Evolutionary conservation across 2,888 invertebrate species (phyloP), one percentile per base, ranked within the genome.

Genomic region (Antitype chi): DNA sequence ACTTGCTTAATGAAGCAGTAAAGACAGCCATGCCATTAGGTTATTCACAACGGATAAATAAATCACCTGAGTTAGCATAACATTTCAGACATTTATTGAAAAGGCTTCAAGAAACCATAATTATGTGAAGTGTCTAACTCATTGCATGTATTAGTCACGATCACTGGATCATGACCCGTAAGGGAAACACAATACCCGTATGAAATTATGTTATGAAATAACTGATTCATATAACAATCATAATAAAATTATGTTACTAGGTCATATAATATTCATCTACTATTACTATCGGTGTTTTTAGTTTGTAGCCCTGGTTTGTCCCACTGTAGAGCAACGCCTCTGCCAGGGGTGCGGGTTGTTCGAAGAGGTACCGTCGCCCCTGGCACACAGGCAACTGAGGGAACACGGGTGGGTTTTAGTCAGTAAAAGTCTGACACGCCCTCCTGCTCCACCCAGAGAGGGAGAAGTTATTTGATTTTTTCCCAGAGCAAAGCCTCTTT

Each of bases 131-230:
- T 62, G 2, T 32, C 6, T 13, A 28, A 43, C 3, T 52, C 52
- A 60, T 53, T 57, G 15, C 20, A 32, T 55, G 2, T 32, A 60
- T 76, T 67, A 66, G 60, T 62, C 60, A 68, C 60, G 23, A 32
- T 53, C 20, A 67, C 17, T 47, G 28, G 28, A n/a, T 59, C 59
- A 76, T 70, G 49, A 38, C 32, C 76, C 53, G 52, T 23, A 53
- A 60, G 32, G 47, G 67, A 53, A 76, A 76, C 28, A 67, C 43
- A 67, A 76, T 76, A 67, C 47, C n/a, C 2, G 0, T 47, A 76
- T 60, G 43, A 23, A 17, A 32, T 23, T 32, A n/a, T 53, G 32
- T 43, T 32, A 17, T 25, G 43, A 60, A 66, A 52, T 5, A 6
- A 25, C 23, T 67, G 76, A 68, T 67, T 76, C 76, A 76, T 60